Evolutionary conservation across 2,888 invertebrate species (phyloP).

Genomic region (Ypsolopha scabrella): DNA sequence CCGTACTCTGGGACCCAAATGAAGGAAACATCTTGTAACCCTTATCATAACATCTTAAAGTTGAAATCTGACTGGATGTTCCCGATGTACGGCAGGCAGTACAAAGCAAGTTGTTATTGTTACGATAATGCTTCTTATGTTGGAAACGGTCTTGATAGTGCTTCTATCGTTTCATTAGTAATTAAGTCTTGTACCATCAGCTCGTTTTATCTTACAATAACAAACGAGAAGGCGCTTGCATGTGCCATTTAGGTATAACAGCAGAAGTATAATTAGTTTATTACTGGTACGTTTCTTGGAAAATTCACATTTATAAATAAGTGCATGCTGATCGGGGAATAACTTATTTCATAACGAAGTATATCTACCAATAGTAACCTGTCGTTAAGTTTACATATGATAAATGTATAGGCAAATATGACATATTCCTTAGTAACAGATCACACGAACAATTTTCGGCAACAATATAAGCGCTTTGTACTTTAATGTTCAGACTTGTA

Average conservation of each 20-base stretch:
- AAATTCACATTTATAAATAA: no score
- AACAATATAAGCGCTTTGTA: no score
- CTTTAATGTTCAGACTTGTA: no score
- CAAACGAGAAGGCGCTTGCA: conserved; percentile 33
- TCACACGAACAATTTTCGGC: no score
- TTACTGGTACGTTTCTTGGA: no score
- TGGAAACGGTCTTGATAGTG: conserved; percentile 61
- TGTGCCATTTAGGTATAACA: conserved; percentile 12
- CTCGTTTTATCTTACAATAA: conserved; percentile 34
- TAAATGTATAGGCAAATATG: no score
- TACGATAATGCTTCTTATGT: conserved; percentile 67
- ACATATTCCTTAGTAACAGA: no score
- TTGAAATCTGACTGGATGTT: conserved; percentile 9
- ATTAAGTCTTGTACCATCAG: conserved; percentile 17
- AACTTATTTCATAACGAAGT: no score
- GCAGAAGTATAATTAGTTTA: no score
- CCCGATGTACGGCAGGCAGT: conserved; percentile 15
- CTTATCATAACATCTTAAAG: not conserved
- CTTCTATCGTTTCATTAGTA: conserved; percentile 33
- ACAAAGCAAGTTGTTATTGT: conserved; percentile 57
- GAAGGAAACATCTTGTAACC: not conserved
- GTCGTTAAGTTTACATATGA: no score
- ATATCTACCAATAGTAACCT: no score
- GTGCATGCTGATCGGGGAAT: no score
- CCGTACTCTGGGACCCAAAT: conserved; percentile 8